phyloP scores from a whole-genome alignment of 2,888 invertebrate species.

The Caenorhabditis sp. region DNA sequence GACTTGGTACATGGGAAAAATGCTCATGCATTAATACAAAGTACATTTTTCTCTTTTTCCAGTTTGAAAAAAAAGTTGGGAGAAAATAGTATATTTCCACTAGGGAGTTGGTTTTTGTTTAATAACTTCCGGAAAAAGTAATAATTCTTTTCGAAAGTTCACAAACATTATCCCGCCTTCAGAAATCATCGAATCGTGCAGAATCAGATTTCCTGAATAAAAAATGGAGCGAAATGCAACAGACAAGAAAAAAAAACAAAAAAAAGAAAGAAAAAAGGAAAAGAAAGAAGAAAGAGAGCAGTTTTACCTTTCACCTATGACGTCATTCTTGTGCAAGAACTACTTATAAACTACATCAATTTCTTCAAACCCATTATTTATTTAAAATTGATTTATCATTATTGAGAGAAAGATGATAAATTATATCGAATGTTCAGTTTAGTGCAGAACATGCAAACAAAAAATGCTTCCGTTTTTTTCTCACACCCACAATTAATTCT shows the following conservation, averaged over 20 bases:
- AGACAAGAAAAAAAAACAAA: not conserved
- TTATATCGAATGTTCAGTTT: not conserved
- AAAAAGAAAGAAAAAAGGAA: not conserved
- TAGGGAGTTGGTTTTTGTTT: not conserved
- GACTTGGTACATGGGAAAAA: no score
- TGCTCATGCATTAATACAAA: no score
- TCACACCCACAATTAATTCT: no score
- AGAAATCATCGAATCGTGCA: not conserved
- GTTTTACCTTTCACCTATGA: not conserved
- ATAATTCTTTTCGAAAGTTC: not conserved
- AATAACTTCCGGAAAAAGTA: not conserved
- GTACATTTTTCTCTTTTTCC: no score
- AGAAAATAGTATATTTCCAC: no score
- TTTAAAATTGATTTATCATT: not conserved
- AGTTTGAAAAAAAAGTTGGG: no score
- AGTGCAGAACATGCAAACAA: no score
- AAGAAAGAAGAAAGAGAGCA: not conserved
- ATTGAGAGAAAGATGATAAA: not conserved
- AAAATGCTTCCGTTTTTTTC: no score
- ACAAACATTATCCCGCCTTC: not conserved
- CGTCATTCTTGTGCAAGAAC: not conserved
- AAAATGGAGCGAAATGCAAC: not conserved
- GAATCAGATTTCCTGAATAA: not conserved
- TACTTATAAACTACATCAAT: not conserved
- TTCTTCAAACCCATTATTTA: not conserved